A percentile compares a stretch with the other conserved stretches of the same genome.
phyloP scores from a whole-genome alignment of 2,797 vertebrate genomes.

The Crenichthys baileyi region DNA sequence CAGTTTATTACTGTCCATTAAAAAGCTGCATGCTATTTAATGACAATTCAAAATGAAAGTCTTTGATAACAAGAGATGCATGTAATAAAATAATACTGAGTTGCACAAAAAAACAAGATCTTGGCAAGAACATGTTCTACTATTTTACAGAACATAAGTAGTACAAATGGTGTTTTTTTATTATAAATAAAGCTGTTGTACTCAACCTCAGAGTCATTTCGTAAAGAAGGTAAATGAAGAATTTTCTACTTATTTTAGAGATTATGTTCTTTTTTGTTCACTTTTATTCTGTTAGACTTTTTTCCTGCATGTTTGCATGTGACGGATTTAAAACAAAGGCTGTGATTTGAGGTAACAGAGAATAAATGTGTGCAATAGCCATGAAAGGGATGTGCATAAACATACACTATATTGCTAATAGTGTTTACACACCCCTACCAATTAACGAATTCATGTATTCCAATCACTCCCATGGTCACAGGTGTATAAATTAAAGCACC shows the following conservation, averaged over 20 bases:
- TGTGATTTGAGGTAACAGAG: constrained; percentile 25
- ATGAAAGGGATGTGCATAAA: neutral
- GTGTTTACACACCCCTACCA: neutral
- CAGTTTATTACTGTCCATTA: neutral
- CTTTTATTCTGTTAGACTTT: constrained; percentile 15
- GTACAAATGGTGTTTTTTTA: neutral
- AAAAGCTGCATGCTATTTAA: neutral
- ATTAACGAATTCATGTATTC: neutral
- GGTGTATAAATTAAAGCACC: too few species aligned
- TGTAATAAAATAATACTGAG: neutral
- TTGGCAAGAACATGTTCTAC: neutral
- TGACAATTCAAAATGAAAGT: neutral
- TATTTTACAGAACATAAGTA: neutral
- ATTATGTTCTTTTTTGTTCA: neutral
- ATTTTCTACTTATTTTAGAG: neutral
- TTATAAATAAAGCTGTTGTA: neutral
- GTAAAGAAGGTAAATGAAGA: neutral
- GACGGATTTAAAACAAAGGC: constrained; percentile 22
- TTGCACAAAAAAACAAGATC: neutral
- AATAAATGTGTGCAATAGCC: neutral
- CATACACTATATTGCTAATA: neutral
- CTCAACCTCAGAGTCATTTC: neutral
- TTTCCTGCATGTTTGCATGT: constrained; percentile 63
- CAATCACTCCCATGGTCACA: neutral
- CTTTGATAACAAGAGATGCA: neutral